Base-by-base conservation (phyloP, 1,140 invertebrate genomes). In the Brachionus calyciflorus region DNA sequence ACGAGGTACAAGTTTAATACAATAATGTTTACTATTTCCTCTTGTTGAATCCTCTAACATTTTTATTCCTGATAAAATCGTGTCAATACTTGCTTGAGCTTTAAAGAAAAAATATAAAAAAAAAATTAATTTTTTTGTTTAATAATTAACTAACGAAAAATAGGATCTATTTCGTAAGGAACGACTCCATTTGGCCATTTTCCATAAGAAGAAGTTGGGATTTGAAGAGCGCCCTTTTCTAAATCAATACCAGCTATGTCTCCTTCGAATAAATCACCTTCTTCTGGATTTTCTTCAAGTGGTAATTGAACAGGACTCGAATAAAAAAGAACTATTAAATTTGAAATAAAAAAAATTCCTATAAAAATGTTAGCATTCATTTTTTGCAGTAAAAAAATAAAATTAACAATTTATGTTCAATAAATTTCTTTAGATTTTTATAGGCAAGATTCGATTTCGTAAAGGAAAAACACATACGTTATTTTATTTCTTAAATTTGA, bases 261-360 rank as follows among this genome's bases (percentile, higher is more conserved):
- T 57, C 73, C 73, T 53, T 76, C 73, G 51, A 76, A 76, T 19
- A 76, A 46, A 21, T 76, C 51, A 14, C 69, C 69, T 51, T 73
- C 69, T 73, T 73, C 69, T 12, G 69, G 69, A 30, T 33, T 73
- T 46, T 41, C 44, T 21, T 65, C 60, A 37, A 5, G 4, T 5
- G 33, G 33, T 37, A 37, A 3, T 5, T 37, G 9, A 9, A 37
- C 33, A 5, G 33, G 33, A 37, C 9, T 37, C 33, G 33, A 37
- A 37, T 37, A 37, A 9, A 37, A 5, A 3, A 37, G 9, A 9
- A 37, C 33, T 9, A 37, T 5, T 5, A 37, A 3, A 9, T 9
- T 37, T 37, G 33, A 37, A 9, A 37, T 37, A 5, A 9, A 37
- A 37, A 37, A 9, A 37, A 37, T 37, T 5, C 3, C 33, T 37